Conservation (phyloP, 2,797 vertebrate genomes). For the Discoglossus pictus region DNA sequence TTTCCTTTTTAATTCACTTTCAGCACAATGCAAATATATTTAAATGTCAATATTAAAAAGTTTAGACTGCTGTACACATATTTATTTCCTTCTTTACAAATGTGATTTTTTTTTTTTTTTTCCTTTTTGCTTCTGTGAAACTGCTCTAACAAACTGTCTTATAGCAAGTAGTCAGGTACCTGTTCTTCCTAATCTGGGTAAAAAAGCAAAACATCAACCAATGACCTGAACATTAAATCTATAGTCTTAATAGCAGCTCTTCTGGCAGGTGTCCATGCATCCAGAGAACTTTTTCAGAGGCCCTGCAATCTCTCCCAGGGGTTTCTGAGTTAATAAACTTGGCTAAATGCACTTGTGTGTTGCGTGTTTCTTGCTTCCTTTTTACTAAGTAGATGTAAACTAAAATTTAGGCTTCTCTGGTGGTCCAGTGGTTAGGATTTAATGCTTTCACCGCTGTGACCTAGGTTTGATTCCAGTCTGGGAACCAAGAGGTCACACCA, state of each 20-base stretch:
- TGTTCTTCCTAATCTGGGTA: constrained; percentile 30
- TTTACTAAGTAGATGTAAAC: too few species aligned
- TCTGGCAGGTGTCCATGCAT: constrained; percentile 88
- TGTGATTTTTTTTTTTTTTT: constrained; percentile 64
- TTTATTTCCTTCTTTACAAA: constrained; percentile 76
- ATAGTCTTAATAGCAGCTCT: constrained; percentile 78
- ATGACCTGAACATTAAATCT: constrained; percentile 28
- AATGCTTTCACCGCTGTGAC: too few species aligned
- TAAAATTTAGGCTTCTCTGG: too few species aligned
- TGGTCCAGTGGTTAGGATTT: too few species aligned
- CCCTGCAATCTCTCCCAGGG: constrained; percentile 84
- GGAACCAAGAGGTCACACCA: too few species aligned
- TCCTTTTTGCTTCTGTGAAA: constrained; percentile 83
- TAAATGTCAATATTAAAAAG: constrained; percentile 83
- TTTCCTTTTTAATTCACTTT: constrained; percentile 68
- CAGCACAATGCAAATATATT: constrained; percentile 82
- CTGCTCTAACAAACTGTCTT: constrained; percentile 73
- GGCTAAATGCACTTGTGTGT: constrained; percentile 89
- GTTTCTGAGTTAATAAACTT: constrained; percentile 98
- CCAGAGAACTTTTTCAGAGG: constrained; percentile 82
- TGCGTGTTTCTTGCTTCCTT: constrained; percentile 76
- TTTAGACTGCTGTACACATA: constrained; percentile 83
- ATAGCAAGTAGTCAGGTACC: constrained; percentile 46
- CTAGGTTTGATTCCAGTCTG: too few species aligned
- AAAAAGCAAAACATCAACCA: constrained; percentile 30